Evolutionary conservation across 2,113 vertebrate species (phyloP), one percentile per base, ranked within the genome.

Genomic region (Neolamprologus sp.): DNA sequence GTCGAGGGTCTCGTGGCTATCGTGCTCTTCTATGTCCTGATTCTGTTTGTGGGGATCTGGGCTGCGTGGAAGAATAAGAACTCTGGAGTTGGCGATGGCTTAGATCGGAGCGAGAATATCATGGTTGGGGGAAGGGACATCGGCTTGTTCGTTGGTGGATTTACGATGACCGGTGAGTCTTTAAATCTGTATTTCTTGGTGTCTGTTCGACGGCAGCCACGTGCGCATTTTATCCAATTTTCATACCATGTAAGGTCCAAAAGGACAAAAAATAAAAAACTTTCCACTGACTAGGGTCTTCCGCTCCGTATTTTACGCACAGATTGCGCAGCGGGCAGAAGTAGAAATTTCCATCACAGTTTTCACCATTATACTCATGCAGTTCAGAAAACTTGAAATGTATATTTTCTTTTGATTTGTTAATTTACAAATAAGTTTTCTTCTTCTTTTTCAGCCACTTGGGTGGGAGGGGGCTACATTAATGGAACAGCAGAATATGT

Each of bases 391-490:
- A 10, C 8, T 55, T 26, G 9, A 49, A 37, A 47, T 35, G 14
- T 3, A 12, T 30, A 6, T 2, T n/a, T 37, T 26, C 16, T 55
- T 30, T 73, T 42, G 12, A 23, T 21, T 57, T 28, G 4, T 3
- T 35, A 23, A 55, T 19, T 35, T n/a, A 49, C 37, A 28, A 80
- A n/a, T 49, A n/a, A 17, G 3, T 58, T 51, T 49, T 17, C 35
- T 54, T 55, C 7, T 54, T 55, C 7, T 42, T 37, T 81, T 84
- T 53, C 91, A 99, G 99, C 99, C 55, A 99, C 99, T 1, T 99
- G 99, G 99, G 99, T 99, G 35, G 99, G 99, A 94, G 99, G 99
- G 51, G 99, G 99, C 84, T 99, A 99, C 88, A 99, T 99, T 92
- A 99, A 99, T 0, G 99, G 99, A 40, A 99, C 99, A 68, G 99